A percentile compares a stretch with the other conserved stretches of the same genome.
Conservation (phyloP, 2,113 vertebrate genomes). For the Naja naja region DNA sequence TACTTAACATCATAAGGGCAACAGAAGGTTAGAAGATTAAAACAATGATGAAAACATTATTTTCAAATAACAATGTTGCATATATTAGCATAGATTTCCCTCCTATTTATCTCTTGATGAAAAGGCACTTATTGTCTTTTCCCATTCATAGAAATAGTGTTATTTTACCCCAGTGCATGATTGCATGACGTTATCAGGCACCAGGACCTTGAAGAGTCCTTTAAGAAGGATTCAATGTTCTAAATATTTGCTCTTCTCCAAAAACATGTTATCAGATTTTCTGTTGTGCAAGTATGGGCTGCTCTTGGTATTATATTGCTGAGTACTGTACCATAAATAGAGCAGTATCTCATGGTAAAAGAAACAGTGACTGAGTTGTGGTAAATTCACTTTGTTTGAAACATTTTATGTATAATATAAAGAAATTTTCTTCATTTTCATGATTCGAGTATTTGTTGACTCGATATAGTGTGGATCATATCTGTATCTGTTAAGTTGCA, state of each 20-base stretch:
- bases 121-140: neutral
- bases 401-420: neutral
- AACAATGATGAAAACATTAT: neutral
- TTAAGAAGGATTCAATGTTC: neutral
- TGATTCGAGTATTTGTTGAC: constrained; percentile 15
- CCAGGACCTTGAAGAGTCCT: constrained; percentile 1
- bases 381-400: constrained; percentile 7
- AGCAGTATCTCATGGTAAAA: constrained; percentile 17
- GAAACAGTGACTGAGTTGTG: neutral
- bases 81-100: neutral
- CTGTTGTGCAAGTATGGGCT: constrained; percentile 41
- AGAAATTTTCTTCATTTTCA: neutral
- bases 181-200: neutral
- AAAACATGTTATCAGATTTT: constrained; percentile 23
- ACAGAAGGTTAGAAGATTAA: neutral
- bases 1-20: neutral
- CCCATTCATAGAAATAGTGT: neutral
- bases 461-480: neutral
- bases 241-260: neutral
- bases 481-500: constrained; percentile 1
- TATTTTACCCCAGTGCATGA: neutral
- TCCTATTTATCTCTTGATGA: neutral
- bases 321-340: constrained; percentile 31
- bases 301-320: constrained; percentile 36
- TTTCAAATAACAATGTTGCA: neutral